Conservation (phyloP, 92 coral and sea anemone genomes). For the Phenganax subtilis region DNA sequence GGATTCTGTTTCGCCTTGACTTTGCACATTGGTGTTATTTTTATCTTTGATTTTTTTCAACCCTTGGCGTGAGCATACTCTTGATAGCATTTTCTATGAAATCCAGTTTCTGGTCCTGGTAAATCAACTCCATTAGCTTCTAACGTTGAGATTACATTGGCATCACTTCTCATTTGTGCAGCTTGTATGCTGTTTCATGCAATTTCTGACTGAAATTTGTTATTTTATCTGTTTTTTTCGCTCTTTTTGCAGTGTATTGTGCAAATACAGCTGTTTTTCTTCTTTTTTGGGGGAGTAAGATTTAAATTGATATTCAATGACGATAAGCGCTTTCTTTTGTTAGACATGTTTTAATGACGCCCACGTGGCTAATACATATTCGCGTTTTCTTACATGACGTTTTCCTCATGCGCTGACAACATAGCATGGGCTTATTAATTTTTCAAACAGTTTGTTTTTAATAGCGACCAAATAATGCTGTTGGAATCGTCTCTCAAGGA, state of each 20-base stretch:
- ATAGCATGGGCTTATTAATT: slow-evolving; percentile 19
- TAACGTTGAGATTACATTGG: neutral
- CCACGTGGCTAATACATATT: neutral
- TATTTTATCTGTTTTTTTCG: neutral
- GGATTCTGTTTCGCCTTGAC: neutral
- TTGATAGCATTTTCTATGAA: slow-evolving; percentile 23
- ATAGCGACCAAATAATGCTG: slow-evolving; percentile 6
- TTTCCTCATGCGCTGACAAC: slow-evolving; percentile 13
- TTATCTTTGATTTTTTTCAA: neutral
- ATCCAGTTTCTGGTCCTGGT: slow-evolving; percentile 24
- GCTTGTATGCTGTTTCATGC: slow-evolving; percentile 20
- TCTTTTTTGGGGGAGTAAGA: slow-evolving; percentile 30
- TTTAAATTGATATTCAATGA: slow-evolving; percentile 9
- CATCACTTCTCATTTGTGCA: slow-evolving; percentile 14
- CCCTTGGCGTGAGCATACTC: slow-evolving; percentile 19
- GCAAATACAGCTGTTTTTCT: slow-evolving; percentile 15
- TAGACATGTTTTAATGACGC: slow-evolving; percentile 1
- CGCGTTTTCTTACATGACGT: slow-evolving; percentile 6
- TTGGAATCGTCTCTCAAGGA: slow-evolving; percentile 21
- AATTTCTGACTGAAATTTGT: slow-evolving; percentile 7
- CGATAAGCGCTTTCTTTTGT: slow-evolving; percentile 7
- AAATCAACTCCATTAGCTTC: slow-evolving; percentile 24
- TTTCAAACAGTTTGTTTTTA: neutral
- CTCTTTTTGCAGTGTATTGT: slow-evolving; percentile 2
- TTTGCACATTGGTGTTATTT: neutral